Conservation (phyloP, 1,140 invertebrate species). For the Micrasema minimum region DNA sequence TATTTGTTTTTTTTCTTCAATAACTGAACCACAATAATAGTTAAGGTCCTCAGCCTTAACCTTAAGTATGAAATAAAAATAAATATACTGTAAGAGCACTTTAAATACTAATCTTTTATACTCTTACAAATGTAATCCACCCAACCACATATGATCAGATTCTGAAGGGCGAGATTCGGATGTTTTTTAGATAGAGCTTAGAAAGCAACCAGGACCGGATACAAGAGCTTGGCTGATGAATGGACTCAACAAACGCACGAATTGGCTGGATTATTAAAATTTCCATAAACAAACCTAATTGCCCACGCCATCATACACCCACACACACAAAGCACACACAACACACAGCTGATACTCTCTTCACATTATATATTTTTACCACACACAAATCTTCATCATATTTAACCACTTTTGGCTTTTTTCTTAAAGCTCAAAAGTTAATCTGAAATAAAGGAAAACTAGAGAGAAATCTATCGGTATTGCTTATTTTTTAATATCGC, state of each 20-base stretch:
- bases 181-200: slow-evolving; percentile 88
- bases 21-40: too few relatives aligned
- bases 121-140: too few relatives aligned
- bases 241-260: slow-evolving; percentile 98
- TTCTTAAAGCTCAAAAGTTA: slow-evolving; percentile 9
- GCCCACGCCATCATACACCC: neutral
- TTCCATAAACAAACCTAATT: slow-evolving; percentile 27
- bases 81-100: too few relatives aligned
- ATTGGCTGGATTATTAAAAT: slow-evolving; percentile 85
- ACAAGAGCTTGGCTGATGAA: slow-evolving; percentile 96
- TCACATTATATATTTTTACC: slow-evolving; percentile 41
- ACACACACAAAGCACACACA: slow-evolving; percentile 29
- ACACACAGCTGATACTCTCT: slow-evolving; percentile 29
- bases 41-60: too few relatives aligned
- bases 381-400: slow-evolving; percentile 20
- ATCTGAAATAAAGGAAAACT: slow-evolving; percentile 36
- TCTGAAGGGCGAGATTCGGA: too few relatives aligned
- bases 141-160: too few relatives aligned
- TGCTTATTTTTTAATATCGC: slow-evolving; percentile 37
- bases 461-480: slow-evolving; percentile 42
- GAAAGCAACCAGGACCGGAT: slow-evolving; percentile 99
- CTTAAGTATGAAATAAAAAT: too few relatives aligned
- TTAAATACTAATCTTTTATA: too few relatives aligned
- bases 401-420: neutral
- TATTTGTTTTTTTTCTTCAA: too few relatives aligned